Conservation (phyloP, 2,888 invertebrate genomes). For the Lutraria lutraria region DNA sequence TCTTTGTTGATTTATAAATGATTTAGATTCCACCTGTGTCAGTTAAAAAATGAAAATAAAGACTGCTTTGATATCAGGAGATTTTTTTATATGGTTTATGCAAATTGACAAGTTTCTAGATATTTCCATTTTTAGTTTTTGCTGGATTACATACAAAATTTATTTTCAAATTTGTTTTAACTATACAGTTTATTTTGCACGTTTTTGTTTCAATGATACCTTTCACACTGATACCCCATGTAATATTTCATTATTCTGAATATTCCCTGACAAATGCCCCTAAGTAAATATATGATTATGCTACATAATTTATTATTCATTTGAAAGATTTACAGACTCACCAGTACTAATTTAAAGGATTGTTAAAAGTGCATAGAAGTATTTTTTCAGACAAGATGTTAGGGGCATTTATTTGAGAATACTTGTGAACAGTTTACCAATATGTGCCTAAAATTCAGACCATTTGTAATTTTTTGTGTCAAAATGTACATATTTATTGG, state of each 20-base stretch:
- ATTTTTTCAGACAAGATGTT: too few species aligned
- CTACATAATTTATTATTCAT: too few species aligned
- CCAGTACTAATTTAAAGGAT: too few species aligned
- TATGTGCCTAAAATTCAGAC: neutral
- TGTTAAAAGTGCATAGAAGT: too few species aligned
- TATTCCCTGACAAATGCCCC: too few species aligned
- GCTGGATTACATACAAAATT: neutral
- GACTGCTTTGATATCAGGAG: too few species aligned
- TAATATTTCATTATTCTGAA: neutral
- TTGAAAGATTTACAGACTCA: too few species aligned
- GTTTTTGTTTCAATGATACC: neutral
- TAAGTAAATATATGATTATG: too few species aligned
- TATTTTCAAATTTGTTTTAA: neutral
- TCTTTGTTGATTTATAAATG: constrained; percentile 9
- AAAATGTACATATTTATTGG: neutral
- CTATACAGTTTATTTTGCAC: neutral
- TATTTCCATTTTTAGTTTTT: neutral
- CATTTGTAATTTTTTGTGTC: neutral
- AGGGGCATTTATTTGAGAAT: too few species aligned
- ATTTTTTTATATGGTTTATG: neutral
- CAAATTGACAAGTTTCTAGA: neutral
- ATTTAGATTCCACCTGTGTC: neutral
- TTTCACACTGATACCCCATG: neutral
- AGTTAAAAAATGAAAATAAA: neutral
- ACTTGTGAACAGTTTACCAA: neutral